phyloP scores from a whole-genome alignment of 1,140 invertebrate species.

The Sarcophaga bullata region DNA sequence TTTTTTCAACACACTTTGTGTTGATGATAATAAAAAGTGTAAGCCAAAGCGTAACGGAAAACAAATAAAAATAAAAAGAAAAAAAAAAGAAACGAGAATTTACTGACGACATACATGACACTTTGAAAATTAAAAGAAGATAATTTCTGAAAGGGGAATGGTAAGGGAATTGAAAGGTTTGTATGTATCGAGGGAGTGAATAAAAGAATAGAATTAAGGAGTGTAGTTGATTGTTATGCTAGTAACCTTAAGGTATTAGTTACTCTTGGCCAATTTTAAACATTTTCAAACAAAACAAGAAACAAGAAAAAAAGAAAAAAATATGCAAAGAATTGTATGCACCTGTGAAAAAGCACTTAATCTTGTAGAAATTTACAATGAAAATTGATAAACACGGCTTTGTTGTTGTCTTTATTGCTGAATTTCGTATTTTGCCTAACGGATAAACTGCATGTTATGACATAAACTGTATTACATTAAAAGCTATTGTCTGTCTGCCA shows the following conservation, averaged over 20 bases:
- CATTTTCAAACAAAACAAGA: not conserved
- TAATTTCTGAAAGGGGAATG: not conserved
- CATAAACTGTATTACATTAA: no score
- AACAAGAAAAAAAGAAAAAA: not conserved
- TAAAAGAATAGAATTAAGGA: not conserved
- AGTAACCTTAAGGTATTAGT: no score
- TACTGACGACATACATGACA: not conserved
- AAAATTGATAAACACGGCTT: not conserved
- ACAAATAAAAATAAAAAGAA: no score
- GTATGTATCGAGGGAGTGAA: not conserved
- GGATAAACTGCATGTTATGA: not conserved
- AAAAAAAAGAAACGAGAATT: not conserved
- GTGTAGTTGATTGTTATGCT: no score
- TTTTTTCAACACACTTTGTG: not conserved
- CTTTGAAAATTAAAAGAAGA: constrained; percentile 12
- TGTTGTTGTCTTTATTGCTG: no score
- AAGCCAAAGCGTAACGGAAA: not conserved
- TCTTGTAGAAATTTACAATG: not conserved
- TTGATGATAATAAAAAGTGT: not conserved
- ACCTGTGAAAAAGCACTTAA: not conserved
- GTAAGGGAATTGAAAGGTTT: not conserved
- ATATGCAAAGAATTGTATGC: not conserved
- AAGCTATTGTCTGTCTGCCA: no score
- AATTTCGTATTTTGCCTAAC: no score
- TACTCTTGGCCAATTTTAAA: no score